These are phyloP conservation scores for Nannoperca australis DNA, from an alignment of 2,797 vertebrate species.

Conservation along the genomic window DNA sequence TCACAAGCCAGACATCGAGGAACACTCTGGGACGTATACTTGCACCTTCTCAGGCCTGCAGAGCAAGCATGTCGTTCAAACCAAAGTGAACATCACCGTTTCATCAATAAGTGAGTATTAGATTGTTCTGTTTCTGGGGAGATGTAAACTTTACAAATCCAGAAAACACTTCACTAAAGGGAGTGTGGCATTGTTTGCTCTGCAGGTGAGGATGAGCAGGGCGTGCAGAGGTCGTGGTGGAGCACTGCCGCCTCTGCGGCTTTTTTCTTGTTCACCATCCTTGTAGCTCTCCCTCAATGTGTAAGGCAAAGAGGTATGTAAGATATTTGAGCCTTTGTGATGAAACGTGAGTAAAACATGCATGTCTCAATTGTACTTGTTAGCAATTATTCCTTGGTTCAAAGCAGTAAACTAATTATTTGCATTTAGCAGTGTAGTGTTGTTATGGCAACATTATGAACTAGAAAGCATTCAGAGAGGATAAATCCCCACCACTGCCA, in stretches of 20 bases:
- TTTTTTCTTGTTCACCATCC: slow-evolving; percentile 80
- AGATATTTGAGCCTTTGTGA: neutral
- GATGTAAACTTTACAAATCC: neutral
- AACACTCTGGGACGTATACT: slow-evolving; percentile 81
- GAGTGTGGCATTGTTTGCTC: slow-evolving; percentile 11
- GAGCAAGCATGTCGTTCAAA: slow-evolving; percentile 76
- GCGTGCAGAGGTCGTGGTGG: slow-evolving; percentile 81
- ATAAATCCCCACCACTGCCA: neutral
- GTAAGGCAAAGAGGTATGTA: slow-evolving; percentile 76
- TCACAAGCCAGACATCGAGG: slow-evolving; percentile 66
- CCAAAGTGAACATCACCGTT: slow-evolving; percentile 80
- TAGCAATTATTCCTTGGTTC: neutral
- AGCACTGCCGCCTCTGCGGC: slow-evolving; percentile 80
- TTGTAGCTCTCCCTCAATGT: slow-evolving; percentile 75
- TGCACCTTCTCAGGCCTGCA: slow-evolving; percentile 81
- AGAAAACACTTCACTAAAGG: neutral
- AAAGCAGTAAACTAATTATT: neutral
- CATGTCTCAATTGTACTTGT: neutral
- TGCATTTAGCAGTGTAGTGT: neutral
- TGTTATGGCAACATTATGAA: neutral
- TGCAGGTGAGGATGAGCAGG: slow-evolving; percentile 73
- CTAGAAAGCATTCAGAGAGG: neutral
- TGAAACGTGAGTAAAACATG: neutral
- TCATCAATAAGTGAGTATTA: slow-evolving; percentile 74
- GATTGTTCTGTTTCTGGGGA: neutral